phyloP scores from a whole-genome alignment of 1,140 invertebrate species.

The Rhagoletis pomonella region DNA sequence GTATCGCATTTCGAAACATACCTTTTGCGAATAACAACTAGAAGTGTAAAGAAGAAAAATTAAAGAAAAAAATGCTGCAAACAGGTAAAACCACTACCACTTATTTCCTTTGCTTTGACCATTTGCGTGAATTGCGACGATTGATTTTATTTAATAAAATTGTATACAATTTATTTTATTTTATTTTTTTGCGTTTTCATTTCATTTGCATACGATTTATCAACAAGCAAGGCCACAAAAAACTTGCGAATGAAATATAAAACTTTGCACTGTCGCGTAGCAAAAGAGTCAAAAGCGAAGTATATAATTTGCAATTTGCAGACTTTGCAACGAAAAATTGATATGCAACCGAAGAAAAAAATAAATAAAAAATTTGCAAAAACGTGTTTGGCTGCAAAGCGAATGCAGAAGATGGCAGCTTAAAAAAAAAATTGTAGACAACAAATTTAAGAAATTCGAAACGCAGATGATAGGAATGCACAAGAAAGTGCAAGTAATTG shows the following conservation, averaged over 20 bases:
- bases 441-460: background rate
- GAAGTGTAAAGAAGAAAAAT: background rate
- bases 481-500: background rate
- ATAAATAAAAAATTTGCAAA: background rate
- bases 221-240: background rate
- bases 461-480: background rate
- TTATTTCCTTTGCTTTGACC: background rate
- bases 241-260: background rate
- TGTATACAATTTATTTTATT: background rate
- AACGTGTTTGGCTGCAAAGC: background rate
- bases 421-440: background rate
- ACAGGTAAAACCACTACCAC: background rate
- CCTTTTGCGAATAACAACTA: too few species aligned
- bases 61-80: background rate
- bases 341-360: background rate
- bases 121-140: background rate
- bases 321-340: background rate
- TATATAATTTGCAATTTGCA: background rate
- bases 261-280: background rate
- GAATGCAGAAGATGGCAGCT: background rate
- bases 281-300: background rate
- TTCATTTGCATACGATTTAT: background rate
- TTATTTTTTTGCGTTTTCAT: background rate
- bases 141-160: background rate
- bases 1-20: background rate